A percentile compares a stretch with the other conserved stretches of the same genome.
phyloP scores from a whole-genome alignment of 2,797 vertebrate species.

The Fundulus diaphanus region DNA sequence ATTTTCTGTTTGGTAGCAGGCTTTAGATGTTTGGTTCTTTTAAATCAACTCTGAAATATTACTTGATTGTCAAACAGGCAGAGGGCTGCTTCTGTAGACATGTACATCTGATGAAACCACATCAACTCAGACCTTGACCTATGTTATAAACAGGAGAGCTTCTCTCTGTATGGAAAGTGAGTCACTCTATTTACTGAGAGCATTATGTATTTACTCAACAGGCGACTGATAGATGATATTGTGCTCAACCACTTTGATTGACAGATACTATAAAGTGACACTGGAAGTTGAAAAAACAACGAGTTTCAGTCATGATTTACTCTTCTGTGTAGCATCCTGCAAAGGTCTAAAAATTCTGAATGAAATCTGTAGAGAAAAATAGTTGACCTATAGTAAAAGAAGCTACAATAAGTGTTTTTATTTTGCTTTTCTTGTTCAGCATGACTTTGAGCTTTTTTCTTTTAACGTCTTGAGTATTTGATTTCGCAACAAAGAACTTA shows the following conservation, averaged over 20 bases:
- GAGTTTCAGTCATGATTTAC: constrained; percentile 1
- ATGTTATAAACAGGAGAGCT: background rate
- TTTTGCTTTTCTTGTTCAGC: background rate
- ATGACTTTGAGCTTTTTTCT: background rate
- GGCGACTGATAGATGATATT: background rate
- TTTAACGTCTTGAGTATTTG: background rate
- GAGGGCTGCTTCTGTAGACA: background rate
- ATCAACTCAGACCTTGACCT: constrained; percentile 29
- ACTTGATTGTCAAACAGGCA: background rate
- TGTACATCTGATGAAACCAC: constrained; percentile 1
- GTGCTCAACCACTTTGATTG: constrained; percentile 5
- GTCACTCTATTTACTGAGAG: constrained; percentile 8
- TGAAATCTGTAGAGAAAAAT: background rate
- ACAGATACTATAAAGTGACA: constrained; percentile 12
- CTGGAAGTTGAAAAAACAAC: background rate
- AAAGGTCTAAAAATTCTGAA: background rate
- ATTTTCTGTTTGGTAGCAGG: constrained; percentile 1
- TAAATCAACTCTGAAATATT: constrained; percentile 1
- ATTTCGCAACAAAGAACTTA: background rate
- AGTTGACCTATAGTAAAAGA: background rate
- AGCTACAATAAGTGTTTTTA: constrained; percentile 17
- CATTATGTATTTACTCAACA: constrained; percentile 5
- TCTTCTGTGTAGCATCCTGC: constrained; percentile 1
- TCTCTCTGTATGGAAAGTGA: background rate
- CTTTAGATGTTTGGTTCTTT: constrained; percentile 10